A percentile compares a stretch with the other conserved stretches of the same genome.
phyloP scores from a whole-genome alignment of 2,888 invertebrate genomes.

The Drepanosiphum platanoidis region DNA sequence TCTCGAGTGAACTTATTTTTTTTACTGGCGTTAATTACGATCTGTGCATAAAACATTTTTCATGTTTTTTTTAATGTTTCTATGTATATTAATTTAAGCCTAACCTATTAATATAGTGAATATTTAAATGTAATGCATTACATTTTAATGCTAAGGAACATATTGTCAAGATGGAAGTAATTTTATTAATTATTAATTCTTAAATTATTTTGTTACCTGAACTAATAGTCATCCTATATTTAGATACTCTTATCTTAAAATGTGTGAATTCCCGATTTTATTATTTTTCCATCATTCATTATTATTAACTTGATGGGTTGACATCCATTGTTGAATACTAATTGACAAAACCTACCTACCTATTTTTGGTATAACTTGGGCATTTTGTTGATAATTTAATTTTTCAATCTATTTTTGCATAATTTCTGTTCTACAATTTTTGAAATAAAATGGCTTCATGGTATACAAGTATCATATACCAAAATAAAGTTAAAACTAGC shows the following conservation, averaged over 20 bases:
- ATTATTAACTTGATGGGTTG: neutral
- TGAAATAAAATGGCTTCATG: too few species aligned
- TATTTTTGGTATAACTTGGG: too few species aligned
- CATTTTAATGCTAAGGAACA: neutral
- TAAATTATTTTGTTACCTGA: neutral
- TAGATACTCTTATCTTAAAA: conserved; percentile 42
- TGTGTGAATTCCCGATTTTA: conserved; percentile 44
- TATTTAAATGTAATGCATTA: neutral
- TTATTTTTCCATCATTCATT: neutral
- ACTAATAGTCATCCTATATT: conserved; percentile 7
- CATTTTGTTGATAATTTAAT: too few species aligned
- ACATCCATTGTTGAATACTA: neutral
- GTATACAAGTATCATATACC: too few species aligned
- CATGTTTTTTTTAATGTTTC: too few species aligned
- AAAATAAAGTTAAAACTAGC: too few species aligned
- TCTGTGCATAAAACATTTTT: too few species aligned
- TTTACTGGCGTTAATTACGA: too few species aligned
- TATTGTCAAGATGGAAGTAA: neutral
- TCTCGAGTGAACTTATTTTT: neutral
- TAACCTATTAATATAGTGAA: conserved; percentile 7
- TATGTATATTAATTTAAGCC: neutral
- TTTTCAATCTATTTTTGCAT: conserved; percentile 6
- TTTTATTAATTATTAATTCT: neutral
- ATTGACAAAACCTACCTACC: neutral
- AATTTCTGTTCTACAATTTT: too few species aligned